Conservation (phyloP, 2,888 invertebrate species). For the Andrena trimmerana region DNA sequence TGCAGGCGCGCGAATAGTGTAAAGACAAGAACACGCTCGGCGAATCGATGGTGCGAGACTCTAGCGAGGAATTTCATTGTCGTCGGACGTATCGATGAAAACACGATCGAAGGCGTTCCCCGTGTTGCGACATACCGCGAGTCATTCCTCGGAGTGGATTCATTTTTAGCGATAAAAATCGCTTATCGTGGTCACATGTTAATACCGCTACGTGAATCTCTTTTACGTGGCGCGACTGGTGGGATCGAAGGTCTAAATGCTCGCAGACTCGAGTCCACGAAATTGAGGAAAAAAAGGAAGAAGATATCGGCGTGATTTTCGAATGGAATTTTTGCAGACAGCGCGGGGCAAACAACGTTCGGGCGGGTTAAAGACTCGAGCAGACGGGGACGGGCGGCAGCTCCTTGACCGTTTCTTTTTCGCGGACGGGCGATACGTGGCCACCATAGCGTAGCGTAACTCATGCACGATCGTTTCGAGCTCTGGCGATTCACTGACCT, state of each 20-base stretch:
- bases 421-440: background rate
- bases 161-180: conserved; percentile 38
- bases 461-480: conserved; percentile 49
- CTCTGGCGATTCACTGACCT: conserved; percentile 60
- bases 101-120: conserved; percentile 10
- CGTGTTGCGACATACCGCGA: background rate
- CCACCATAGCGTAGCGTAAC: conserved; percentile 23
- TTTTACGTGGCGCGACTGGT: background rate
- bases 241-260: background rate
- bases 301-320: no score
- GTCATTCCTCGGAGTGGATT: conserved; percentile 8
- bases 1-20: conserved; percentile 15
- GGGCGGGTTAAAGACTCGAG: background rate
- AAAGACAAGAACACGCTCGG: conserved; percentile 33
- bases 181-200: conserved; percentile 36
- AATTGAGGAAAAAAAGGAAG: background rate
- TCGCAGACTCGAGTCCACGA: background rate
- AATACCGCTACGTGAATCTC: conserved; percentile 31
- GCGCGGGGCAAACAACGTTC: background rate
- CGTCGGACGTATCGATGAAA: conserved; percentile 10
- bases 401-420: conserved; percentile 6
- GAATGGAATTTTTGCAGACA: background rate
- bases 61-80: conserved; percentile 33
- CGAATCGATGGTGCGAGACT: conserved; percentile 39
- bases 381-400: background rate